A percentile compares a stretch with the other conserved stretches of the same genome.
Conservation (phyloP, 2,888 invertebrate genomes). For the Linyphia triangularis region DNA sequence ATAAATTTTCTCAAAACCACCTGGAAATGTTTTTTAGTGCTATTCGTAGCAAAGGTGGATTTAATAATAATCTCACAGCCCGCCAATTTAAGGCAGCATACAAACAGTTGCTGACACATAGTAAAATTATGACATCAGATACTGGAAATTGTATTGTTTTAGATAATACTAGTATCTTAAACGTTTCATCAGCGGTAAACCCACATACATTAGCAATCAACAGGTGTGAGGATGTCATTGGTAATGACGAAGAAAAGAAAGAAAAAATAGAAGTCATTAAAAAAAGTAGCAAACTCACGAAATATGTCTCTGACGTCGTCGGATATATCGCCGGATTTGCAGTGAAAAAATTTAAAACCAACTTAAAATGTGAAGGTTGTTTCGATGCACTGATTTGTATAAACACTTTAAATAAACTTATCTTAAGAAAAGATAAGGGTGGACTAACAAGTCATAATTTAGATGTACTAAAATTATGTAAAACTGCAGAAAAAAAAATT, state of each 20-base stretch:
- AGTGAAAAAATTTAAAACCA: neutral
- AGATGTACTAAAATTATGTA: neutral
- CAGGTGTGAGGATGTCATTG: too few relatives aligned
- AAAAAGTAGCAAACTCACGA: too few relatives aligned
- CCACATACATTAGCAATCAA: neutral
- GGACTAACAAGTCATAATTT: neutral
- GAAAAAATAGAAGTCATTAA: too few relatives aligned
- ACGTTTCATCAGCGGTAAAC: neutral
- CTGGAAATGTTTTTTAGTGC: constrained; percentile 22
- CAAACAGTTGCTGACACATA: neutral
- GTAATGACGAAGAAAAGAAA: too few relatives aligned
- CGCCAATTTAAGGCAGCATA: neutral
- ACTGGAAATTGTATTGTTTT: constrained; percentile 10
- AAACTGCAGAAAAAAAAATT: neutral
- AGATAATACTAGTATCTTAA: neutral
- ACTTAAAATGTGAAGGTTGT: neutral
- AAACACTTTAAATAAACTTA: neutral
- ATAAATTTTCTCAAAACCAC: neutral
- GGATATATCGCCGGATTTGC: neutral
- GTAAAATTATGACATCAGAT: neutral
- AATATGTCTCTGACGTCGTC: too few relatives aligned
- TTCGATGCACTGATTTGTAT: neutral
- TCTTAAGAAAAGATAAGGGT: neutral
- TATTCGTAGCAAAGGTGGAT: neutral
- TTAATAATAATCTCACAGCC: constrained; percentile 16